Percentiles rank a stretch among this genome's conserved stretches.
These are phyloP conservation scores for Schrankia costaestrigalis DNA, from an alignment of 2,888 invertebrate genomes.

Conservation along the genomic window DNA sequence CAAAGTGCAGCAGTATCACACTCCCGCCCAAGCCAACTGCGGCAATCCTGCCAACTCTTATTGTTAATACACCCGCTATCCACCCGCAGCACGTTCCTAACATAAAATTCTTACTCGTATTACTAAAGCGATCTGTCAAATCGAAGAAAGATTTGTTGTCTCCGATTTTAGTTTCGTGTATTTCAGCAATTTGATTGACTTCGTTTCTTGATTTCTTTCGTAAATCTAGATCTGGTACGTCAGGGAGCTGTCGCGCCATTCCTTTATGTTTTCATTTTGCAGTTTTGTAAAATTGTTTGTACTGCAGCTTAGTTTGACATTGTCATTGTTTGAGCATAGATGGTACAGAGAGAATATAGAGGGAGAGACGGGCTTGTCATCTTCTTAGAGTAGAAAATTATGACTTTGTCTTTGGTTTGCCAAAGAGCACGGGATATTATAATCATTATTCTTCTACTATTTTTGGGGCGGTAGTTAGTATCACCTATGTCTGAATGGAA, in stretches of 20 bases:
- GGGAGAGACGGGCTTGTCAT: too few relatives aligned
- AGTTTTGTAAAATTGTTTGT: background rate
- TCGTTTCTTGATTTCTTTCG: slow-evolving; percentile 7
- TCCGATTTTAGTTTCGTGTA: too few relatives aligned
- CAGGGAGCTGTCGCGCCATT: slow-evolving; percentile 60
- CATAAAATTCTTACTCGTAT: slow-evolving; percentile 50
- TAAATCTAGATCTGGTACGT: slow-evolving; percentile 10
- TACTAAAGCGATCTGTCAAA: slow-evolving; percentile 45
- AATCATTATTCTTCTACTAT: too few relatives aligned
- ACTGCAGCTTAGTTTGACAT: too few relatives aligned
- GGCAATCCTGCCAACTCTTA: slow-evolving; percentile 92
- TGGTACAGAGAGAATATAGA: too few relatives aligned
- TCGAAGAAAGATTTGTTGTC: slow-evolving; percentile 33
- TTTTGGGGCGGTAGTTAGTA: too few relatives aligned
- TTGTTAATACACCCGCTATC: slow-evolving; percentile 87
- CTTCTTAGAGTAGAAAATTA: too few relatives aligned
- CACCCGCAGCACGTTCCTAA: slow-evolving; percentile 69
- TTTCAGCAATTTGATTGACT: slow-evolving; percentile 29
- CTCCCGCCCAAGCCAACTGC: slow-evolving; percentile 94
- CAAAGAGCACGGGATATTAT: too few relatives aligned
- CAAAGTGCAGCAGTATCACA: slow-evolving; percentile 91
- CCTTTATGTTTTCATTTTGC: slow-evolving; percentile 2
- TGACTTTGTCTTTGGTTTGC: too few relatives aligned
- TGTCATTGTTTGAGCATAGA: too few relatives aligned
- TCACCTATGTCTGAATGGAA: too few relatives aligned